phyloP scores from a whole-genome alignment of 2,113 vertebrate genomes.

The Microcebus ravelobensis region DNA sequence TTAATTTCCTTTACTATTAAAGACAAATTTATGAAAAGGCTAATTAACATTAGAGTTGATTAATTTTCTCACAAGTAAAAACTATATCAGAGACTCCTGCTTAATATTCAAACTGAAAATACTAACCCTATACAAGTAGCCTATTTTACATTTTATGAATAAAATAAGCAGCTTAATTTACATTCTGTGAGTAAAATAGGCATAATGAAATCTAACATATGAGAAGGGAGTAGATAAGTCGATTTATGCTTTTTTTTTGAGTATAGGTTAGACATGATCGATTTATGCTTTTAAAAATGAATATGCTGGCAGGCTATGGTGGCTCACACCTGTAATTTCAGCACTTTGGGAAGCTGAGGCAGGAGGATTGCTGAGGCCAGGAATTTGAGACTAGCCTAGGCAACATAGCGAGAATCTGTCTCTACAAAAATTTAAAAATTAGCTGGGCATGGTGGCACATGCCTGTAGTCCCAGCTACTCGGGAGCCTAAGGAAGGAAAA shows the following conservation, averaged over 20 bases:
- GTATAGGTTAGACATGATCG: background rate
- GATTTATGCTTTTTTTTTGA: background rate
- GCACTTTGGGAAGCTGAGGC: no score
- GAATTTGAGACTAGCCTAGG: no score
- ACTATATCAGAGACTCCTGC: background rate
- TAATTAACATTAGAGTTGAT: constrained; percentile 19
- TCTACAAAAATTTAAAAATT: no score
- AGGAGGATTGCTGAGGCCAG: no score
- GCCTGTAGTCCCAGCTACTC: no score
- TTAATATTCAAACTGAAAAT: constrained; percentile 47
- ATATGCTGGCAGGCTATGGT: background rate
- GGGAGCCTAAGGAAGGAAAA: no score
- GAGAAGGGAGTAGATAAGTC: background rate
- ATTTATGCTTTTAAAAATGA: constrained; percentile 44
- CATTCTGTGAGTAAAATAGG: constrained; percentile 12
- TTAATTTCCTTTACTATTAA: constrained; percentile 41
- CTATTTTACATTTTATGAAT: constrained; percentile 19
- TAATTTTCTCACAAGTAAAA: constrained; percentile 25
- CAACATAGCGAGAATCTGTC: no score
- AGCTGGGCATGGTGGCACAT: no score
- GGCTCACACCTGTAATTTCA: no score
- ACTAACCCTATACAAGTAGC: background rate
- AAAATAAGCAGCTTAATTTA: constrained; percentile 35
- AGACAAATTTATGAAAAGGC: background rate
- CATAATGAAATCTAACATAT: constrained; percentile 15